These are phyloP conservation scores for Carpatolechia fugitivella DNA, from an alignment of 2,888 invertebrate species.

Conservation along the genomic window DNA sequence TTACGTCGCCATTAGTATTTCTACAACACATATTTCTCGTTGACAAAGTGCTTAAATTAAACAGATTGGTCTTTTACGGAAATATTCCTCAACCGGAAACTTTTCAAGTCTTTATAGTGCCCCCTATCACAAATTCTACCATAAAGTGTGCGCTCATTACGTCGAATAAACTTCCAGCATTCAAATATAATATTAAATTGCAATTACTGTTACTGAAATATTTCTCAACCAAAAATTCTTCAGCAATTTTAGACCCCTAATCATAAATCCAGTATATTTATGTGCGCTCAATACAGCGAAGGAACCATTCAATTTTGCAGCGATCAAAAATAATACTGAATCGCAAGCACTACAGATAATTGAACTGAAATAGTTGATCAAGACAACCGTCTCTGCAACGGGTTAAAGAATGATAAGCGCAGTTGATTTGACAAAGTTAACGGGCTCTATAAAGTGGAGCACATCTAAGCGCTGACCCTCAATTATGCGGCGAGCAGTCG, in stretches of 20 bases:
- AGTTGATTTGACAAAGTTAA: constrained; percentile 8
- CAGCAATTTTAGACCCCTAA: no score
- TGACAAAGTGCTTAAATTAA: background rate
- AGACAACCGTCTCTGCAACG: background rate
- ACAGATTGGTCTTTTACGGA: background rate
- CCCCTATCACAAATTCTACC: no score
- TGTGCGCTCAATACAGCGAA: background rate
- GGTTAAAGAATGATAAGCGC: constrained; percentile 1
- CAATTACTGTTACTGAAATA: background rate
- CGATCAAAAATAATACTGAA: background rate
- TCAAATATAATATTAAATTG: background rate
- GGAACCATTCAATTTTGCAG: background rate
- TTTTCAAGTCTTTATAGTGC: no score
- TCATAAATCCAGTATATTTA: no score
- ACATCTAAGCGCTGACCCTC: constrained; percentile 16
- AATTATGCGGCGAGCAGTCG: constrained; percentile 16
- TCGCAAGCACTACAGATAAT: background rate
- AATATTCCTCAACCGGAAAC: background rate
- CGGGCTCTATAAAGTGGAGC: constrained; percentile 9
- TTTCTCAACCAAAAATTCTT: background rate
- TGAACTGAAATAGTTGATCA: background rate
- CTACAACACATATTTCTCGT: constrained; percentile 24
- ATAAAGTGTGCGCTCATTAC: background rate
- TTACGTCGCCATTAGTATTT: constrained; percentile 54
- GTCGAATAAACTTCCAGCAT: background rate